Conservation (phyloP, 1,140 invertebrate species). For the Ctenoplectra terminalis region DNA sequence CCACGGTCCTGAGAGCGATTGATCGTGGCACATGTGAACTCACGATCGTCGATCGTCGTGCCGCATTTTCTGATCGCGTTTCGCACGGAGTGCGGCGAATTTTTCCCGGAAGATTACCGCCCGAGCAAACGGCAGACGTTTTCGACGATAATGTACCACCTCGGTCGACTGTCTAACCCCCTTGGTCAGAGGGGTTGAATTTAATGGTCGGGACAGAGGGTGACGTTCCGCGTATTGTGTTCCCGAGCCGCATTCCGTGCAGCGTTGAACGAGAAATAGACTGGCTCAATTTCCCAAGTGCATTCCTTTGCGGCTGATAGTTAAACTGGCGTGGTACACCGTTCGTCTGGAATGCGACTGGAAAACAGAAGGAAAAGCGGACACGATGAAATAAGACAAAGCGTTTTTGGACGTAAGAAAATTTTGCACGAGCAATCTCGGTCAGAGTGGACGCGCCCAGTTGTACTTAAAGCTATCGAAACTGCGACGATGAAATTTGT, state of each 20-base stretch:
- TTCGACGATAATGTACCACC: constrained; percentile 30
- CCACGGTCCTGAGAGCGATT: constrained; percentile 43
- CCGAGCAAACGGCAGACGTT: constrained; percentile 29
- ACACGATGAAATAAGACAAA: background rate
- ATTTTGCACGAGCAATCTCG: background rate
- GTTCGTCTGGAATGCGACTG: background rate
- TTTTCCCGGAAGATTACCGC: constrained; percentile 46
- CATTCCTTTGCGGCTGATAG: constrained; percentile 55
- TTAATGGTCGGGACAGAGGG: constrained; percentile 6
- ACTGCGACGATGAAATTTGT: too few species aligned
- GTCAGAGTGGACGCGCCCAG: too few species aligned
- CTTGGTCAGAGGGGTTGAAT: background rate
- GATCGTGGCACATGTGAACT: constrained; percentile 15
- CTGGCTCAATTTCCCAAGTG: constrained; percentile 65
- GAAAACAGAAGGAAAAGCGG: background rate
- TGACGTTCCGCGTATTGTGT: constrained; percentile 37
- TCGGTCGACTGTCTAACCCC: background rate
- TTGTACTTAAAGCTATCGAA: too few species aligned
- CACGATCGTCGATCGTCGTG: constrained; percentile 15
- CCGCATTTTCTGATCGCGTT: too few species aligned
- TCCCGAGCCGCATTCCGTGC: constrained; percentile 15
- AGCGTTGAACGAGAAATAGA: constrained; percentile 35
- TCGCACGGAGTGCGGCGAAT: constrained; percentile 31
- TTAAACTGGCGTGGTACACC: background rate
- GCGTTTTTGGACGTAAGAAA: background rate